Percentiles rank a stretch among this genome's conserved stretches.
These are phyloP conservation scores for Doryteuthis pealeii DNA, from an alignment of 1,140 invertebrate genomes.

Conservation along the genomic window DNA sequence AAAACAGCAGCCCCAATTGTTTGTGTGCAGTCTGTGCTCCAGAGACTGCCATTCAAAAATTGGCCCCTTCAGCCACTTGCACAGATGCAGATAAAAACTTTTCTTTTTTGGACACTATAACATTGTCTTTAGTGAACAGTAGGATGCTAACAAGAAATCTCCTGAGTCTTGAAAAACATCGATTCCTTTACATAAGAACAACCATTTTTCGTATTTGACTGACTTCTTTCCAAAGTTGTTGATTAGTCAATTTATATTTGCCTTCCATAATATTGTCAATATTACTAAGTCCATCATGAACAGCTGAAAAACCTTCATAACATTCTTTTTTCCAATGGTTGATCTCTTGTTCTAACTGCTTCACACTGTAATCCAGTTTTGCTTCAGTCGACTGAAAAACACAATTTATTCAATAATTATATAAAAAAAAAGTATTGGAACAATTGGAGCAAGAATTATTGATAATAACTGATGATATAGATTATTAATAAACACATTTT, in stretches of 20 bases:
- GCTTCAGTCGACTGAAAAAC: slow-evolving; percentile 36
- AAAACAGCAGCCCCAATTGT: no score
- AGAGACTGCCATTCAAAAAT: no score
- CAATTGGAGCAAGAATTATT: no score
- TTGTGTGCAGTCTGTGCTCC: no score
- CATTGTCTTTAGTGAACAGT: no score
- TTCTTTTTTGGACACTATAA: no score
- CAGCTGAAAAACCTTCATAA: slow-evolving; percentile 52
- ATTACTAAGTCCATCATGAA: slow-evolving; percentile 57
- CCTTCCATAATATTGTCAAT: slow-evolving; percentile 55
- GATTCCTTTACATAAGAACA: slow-evolving; percentile 26
- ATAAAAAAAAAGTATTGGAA: not conserved
- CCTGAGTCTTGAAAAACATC: no score
- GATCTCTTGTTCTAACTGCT: slow-evolving; percentile 35
- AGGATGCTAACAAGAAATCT: no score
- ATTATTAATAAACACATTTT: no score
- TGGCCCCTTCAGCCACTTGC: no score
- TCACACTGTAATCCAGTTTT: slow-evolving; percentile 25
- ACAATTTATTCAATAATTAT: not conserved
- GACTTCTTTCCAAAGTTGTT: slow-evolving; percentile 56
- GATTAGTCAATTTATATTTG: slow-evolving; percentile 49
- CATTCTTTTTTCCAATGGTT: slow-evolving; percentile 51
- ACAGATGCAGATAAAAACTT: no score
- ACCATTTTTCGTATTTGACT: slow-evolving; percentile 46
- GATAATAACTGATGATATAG: no score